Percentiles rank a stretch among this genome's conserved stretches.
Evolutionary conservation across 2,888 invertebrate species (phyloP).

Genomic region (Drosophila tripunctata): DNA sequence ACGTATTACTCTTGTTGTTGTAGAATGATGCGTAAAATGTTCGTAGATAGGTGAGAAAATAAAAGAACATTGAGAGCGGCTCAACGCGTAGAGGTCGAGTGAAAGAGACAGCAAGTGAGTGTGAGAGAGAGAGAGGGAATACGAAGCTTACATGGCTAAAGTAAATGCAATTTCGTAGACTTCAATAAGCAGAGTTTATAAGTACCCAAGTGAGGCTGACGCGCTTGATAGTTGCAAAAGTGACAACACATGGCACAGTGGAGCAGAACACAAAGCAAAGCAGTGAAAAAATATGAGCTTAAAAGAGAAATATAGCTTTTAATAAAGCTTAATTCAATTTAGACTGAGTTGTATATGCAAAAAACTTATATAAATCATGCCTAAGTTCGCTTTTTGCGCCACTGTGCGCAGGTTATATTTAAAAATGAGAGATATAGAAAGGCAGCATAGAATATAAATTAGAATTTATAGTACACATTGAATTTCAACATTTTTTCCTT

Average conservation of each 20-base stretch:
- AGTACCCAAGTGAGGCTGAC: constrained; percentile 57
- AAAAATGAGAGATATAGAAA: too few relatives aligned
- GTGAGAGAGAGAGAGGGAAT: neutral
- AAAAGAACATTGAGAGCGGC: constrained; percentile 35
- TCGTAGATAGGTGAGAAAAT: constrained; percentile 68
- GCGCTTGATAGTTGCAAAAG: constrained; percentile 18
- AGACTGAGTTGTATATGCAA: too few relatives aligned
- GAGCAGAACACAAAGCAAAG: neutral
- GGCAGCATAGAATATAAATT: too few relatives aligned
- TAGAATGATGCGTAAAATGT: constrained; percentile 75
- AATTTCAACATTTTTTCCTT: too few relatives aligned
- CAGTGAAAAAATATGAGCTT: neutral
- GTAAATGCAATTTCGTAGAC: constrained; percentile 77
- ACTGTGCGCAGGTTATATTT: too few relatives aligned
- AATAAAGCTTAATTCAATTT: too few relatives aligned
- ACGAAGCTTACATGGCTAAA: constrained; percentile 37
- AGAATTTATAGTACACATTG: too few relatives aligned
- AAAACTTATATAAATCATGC: too few relatives aligned
- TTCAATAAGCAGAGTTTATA: constrained; percentile 75
- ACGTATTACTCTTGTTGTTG: constrained; percentile 25
- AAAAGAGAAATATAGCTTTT: neutral
- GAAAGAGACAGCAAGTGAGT: neutral
- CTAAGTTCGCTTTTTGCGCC: too few relatives aligned
- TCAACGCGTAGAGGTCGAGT: neutral
- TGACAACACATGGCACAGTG: constrained; percentile 34